Percentiles rank a stretch among this genome's conserved stretches.
Evolutionary conservation across 2,797 vertebrate genomes (phyloP).

Genomic region (Spinus olivaceus): DNA sequence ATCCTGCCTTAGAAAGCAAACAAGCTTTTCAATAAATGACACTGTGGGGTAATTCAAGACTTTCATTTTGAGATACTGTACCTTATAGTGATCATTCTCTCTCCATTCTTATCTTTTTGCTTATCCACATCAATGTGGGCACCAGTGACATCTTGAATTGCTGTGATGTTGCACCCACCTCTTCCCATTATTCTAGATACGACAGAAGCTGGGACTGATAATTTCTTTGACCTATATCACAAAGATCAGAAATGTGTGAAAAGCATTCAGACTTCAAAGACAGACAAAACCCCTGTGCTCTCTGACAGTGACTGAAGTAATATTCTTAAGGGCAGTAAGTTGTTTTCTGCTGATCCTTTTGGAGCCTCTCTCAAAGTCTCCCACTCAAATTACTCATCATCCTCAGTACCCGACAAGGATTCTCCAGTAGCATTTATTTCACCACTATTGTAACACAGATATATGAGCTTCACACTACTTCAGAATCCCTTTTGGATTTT

Average conservation of each 20-base stretch:
- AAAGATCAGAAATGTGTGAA: slow-evolving; percentile 47
- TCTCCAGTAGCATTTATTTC: not conserved
- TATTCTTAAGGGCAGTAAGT: not conserved
- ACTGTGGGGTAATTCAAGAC: not conserved
- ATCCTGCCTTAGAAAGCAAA: not conserved
- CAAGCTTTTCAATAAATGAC: not conserved
- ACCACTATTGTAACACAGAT: not conserved
- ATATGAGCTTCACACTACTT: not conserved
- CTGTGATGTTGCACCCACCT: slow-evolving; percentile 98
- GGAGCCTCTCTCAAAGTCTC: not conserved
- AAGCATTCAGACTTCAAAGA: not conserved
- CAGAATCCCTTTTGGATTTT: not conserved
- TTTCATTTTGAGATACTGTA: slow-evolving; percentile 59
- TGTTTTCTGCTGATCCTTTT: not conserved
- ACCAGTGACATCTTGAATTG: slow-evolving; percentile 98
- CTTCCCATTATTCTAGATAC: slow-evolving; percentile 98
- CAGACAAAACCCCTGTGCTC: not conserved
- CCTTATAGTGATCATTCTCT: slow-evolving; percentile 99
- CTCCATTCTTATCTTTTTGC: slow-evolving; percentile 99
- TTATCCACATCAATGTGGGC: slow-evolving; percentile 99
- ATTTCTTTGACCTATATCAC: slow-evolving; percentile 92
- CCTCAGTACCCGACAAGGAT: not conserved
- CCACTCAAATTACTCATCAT: not conserved
- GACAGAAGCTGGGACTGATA: slow-evolving; percentile 96
- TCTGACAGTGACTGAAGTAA: not conserved